Evolutionary conservation across 1,140 invertebrate genomes (phyloP), one percentile per base, ranked within the genome.

Genomic region (Octopus sinensis): DNA sequence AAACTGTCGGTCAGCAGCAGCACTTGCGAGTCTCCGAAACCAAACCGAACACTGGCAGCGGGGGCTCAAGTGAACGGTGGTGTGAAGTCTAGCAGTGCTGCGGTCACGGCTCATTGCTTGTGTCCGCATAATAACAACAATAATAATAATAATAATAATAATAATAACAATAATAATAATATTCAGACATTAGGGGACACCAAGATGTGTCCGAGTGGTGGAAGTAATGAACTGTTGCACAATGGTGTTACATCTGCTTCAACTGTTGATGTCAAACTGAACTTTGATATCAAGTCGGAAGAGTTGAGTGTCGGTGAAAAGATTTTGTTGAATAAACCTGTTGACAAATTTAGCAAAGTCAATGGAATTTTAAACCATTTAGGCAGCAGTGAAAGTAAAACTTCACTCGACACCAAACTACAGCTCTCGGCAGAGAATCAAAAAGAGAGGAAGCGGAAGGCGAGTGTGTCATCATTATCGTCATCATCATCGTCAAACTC

Each of bases 361-460:
- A 86, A 86, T 80, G 85, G 85, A 9, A 76, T 85, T 62, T 78
- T 84, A 9, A 83, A 85, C 81, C 82, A 85, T 77, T 7, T 86
- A n/a, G 84, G 83, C 9, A 86, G 83, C 80, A 83, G 83, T 71
- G 82, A 83, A 52, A 12, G 76, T 79, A 77, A 77, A 53, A 23
- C 23, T 80, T 30, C 73, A 53, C 7, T 13, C 6, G 73, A 56
- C 9, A 75, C 54, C 5, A 73, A 75, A 53, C 6, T 23, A 73
- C 17, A 6, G 68, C n/a, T 79, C 9, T 79, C 17, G 23, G 53
- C 53, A 79, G 78, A 79, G n/a, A 56, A 51, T 62, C 52, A 54
- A 13, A 51, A 43, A n/a, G 23, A 73, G 51, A 75, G 12, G 23
- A 75, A 80, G 51, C 7, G 79, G 53, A 80, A 75, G 52, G 23